These are phyloP conservation scores for Meiosimyza platycephala DNA, from an alignment of 2,888 invertebrate species.

Conservation along the genomic window DNA sequence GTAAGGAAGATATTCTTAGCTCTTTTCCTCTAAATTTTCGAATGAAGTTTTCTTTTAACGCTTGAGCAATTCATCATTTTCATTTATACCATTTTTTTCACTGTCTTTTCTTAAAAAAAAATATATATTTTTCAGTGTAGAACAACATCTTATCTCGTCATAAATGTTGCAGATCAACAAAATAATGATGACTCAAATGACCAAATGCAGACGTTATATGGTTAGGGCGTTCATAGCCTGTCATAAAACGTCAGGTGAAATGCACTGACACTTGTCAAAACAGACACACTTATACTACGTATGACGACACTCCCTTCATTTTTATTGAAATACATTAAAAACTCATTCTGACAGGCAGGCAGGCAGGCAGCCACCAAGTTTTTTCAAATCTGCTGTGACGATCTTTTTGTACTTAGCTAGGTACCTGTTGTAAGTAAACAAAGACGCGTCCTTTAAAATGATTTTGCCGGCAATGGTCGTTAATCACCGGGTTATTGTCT, in stretches of 20 bases:
- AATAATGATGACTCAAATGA: background rate
- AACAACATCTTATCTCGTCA: no score
- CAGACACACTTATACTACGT: slow-evolving; percentile 5
- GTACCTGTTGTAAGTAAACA: background rate
- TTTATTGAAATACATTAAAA: background rate
- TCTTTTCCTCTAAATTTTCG: no score
- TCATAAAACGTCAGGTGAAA: slow-evolving; percentile 17
- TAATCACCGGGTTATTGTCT: background rate
- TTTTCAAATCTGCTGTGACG: background rate
- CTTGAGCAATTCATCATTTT: no score
- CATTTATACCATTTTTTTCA: no score
- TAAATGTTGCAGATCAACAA: background rate
- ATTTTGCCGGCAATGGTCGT: slow-evolving; percentile 10
- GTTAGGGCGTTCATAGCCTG: background rate
- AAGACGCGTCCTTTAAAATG: slow-evolving; percentile 18
- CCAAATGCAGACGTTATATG: background rate
- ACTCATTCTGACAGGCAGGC: no score
- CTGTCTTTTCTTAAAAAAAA: no score
- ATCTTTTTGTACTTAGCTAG: background rate
- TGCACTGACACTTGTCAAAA: slow-evolving; percentile 13
- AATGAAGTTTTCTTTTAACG: no score
- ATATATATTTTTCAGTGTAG: no score
- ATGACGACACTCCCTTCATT: background rate
- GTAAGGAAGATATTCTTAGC: no score
- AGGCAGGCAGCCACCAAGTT: no score